Conservation (phyloP, 2,113 vertebrate genomes). For the Sinocyclocheilus anshuiensis region DNA sequence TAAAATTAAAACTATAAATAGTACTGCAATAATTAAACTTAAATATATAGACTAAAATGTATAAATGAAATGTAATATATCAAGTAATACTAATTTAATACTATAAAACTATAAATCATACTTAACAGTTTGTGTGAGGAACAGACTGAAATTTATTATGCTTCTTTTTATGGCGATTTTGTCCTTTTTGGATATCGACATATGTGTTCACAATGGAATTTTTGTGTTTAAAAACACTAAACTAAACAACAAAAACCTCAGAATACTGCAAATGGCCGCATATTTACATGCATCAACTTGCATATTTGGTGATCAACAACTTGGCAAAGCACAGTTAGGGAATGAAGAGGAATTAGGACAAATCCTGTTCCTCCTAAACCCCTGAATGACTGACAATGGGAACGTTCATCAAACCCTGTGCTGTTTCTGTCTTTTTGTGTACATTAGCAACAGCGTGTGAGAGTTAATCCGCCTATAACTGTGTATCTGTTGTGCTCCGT, state of each 20-base stretch:
- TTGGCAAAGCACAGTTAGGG: background rate
- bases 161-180: background rate
- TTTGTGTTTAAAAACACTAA: background rate
- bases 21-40: too few species aligned
- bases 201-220: background rate
- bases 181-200: background rate
- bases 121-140: too few species aligned
- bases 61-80: too few species aligned
- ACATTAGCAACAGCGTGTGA: background rate
- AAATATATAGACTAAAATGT: too few species aligned
- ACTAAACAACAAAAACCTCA: background rate
- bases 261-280: background rate
- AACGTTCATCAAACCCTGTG: background rate
- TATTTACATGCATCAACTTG: background rate
- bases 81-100: too few species aligned
- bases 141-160: background rate
- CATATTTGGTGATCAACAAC: background rate
- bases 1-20: too few species aligned
- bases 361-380: background rate
- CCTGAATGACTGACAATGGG: background rate
- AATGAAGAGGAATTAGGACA: background rate
- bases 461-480: background rate
- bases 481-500: background rate
- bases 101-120: too few species aligned
- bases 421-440: background rate